Conservation (phyloP, 2,797 vertebrate species). For the Acridotheres tristis region DNA sequence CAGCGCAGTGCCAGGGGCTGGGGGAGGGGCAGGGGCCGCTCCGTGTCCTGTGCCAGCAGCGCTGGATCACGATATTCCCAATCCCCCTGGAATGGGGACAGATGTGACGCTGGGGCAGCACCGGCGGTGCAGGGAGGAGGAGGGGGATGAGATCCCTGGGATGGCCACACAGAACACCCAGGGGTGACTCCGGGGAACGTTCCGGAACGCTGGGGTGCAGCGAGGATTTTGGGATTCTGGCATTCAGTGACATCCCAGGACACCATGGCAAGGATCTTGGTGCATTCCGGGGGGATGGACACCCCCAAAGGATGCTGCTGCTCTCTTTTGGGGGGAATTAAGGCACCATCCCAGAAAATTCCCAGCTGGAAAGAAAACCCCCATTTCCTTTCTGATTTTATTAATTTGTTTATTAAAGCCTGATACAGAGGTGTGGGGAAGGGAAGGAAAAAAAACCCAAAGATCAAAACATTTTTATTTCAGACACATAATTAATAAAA, state of each 20-base stretch:
- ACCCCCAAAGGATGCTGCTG: neutral
- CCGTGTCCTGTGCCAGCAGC: fast-evolving
- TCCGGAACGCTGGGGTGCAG: fast-evolving
- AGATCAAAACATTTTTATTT: neutral
- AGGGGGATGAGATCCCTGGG: fast-evolving
- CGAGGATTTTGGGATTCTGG: fast-evolving
- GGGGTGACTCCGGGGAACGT: fast-evolving
- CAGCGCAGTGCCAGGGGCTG: neutral
- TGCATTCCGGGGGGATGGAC: fast-evolving
- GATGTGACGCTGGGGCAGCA: neutral
- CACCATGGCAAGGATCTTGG: fast-evolving
- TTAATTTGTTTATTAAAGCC: conserved; percentile 53
- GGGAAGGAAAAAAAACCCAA: neutral
- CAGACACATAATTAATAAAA: neutral
- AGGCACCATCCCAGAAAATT: neutral
- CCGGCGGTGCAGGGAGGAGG: neutral
- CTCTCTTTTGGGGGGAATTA: neutral
- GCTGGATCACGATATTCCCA: fast-evolving
- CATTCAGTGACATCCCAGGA: fast-evolving
- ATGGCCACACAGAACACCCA: fast-evolving
- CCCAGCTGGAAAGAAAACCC: neutral
- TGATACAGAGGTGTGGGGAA: neutral
- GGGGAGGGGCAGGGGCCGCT: neutral
- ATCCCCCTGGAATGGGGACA: fast-evolving
- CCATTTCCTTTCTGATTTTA: neutral